Base-by-base conservation (phyloP, 2,113 vertebrate genomes). In the Phasianus colchicus region DNA sequence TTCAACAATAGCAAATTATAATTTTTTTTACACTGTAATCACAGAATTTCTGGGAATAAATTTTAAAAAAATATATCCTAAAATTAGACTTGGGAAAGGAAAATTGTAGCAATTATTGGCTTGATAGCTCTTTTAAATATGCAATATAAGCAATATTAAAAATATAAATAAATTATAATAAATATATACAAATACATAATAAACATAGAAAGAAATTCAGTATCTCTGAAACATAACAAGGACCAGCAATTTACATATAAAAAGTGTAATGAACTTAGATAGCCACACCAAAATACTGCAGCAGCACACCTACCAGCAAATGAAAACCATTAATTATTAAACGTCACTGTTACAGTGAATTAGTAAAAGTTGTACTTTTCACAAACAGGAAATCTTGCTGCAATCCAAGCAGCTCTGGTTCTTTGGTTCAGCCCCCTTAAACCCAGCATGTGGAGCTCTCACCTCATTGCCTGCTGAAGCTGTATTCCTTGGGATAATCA, bases 41-140 rank as follows among this genome's bases (percentile, higher is more conserved):
- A 91, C 67, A 85, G 70, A 70, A 69, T 87, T 83, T 83, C 64
- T 69, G 58, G 16, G 13, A 75, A 70, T 11, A 45, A 42, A 64
- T 29, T 27, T 43, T 54, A 58, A 22, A 18, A 21, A 7, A 1
- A 9, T 43, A 21, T 18, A 45, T 40, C 50, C 29, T 86, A 83
- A 89, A 67, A 88, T 70, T 32, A 66, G 72, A 80, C 80, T 94
- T 88, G 57, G 74, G 64, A 54, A 92, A 86, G 77, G 85, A 48
- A 93, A 95, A 94, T 87, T 91, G 89, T 48, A 86, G 81, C 90
- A 92, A 89, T 96, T 96, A 87, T 34, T 90, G 63, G 74, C 47
- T 57, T 92, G 38, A 60, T 30, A 93, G 67, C n/a, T 81, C 34
- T 83, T 94, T 89, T 86, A 66, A 32, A 43, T 43, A 43, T 43